These are phyloP conservation scores for Catostomus latipinnis DNA, from an alignment of 2,797 vertebrate genomes.

Conservation along the genomic window DNA sequence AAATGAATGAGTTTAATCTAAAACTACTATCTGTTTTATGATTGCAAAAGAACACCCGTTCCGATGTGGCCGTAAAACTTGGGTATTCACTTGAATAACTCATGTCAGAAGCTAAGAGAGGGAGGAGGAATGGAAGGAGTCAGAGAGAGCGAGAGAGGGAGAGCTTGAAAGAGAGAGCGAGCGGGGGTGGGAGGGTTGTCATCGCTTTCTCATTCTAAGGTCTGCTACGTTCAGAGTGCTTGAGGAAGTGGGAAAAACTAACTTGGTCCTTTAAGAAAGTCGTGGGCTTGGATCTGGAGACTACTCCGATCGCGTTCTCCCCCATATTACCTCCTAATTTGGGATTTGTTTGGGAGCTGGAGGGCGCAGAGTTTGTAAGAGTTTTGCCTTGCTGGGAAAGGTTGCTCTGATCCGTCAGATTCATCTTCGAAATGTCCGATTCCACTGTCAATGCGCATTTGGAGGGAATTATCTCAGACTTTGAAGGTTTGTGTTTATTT, in stretches of 20 bases:
- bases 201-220: constrained; percentile 75
- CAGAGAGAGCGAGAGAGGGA: constrained; percentile 1
- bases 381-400: constrained; percentile 76
- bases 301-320: constrained; percentile 55
- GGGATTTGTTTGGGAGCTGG: constrained; percentile 82
- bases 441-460: constrained; percentile 95
- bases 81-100: constrained; percentile 63
- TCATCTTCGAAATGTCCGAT: constrained; percentile 87
- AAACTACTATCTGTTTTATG: constrained; percentile 18
- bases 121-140: constrained; percentile 17
- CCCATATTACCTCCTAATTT: constrained; percentile 78
- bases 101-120: constrained; percentile 45
- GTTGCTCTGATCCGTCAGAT: constrained; percentile 70
- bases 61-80: constrained; percentile 32
- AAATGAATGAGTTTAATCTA: neutral
- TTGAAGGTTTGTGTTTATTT: constrained; percentile 88
- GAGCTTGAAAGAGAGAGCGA: constrained; percentile 56
- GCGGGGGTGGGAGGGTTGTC: constrained; percentile 72
- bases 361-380: constrained; percentile 66
- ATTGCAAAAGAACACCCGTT: constrained; percentile 1
- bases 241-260: constrained; percentile 74
- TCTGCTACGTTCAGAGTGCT: constrained; percentile 54
- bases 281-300: constrained; percentile 69
- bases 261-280: constrained; percentile 73
- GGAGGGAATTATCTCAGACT: constrained; percentile 98